Conservation (phyloP, 2,797 vertebrate genomes). For the Antrozous pallidus region DNA sequence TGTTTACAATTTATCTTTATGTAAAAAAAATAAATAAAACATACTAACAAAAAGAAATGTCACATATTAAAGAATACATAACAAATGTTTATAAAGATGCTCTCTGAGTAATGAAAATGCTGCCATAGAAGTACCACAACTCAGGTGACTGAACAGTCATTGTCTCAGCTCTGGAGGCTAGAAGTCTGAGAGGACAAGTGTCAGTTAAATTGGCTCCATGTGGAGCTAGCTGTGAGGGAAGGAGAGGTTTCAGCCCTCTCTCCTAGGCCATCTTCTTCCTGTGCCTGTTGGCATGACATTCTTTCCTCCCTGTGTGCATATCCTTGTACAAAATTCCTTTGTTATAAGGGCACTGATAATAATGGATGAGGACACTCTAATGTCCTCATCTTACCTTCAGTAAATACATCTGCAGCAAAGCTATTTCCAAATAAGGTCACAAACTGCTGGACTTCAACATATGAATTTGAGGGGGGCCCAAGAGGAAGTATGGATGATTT, state of each 20-base stretch:
- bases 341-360: not conserved
- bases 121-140: not conserved
- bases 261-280: not conserved
- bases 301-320: not conserved
- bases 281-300: not conserved
- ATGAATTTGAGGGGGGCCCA: not conserved
- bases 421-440: not conserved
- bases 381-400: not conserved
- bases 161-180: not conserved
- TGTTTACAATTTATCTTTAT: not conserved
- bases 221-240: not conserved
- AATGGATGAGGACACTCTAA: not conserved
- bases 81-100: not conserved
- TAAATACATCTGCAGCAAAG: not conserved
- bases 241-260: not conserved
- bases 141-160: too few species aligned
- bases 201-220: not conserved
- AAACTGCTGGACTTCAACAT: not conserved
- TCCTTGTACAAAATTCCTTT: not conserved
- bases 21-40: not conserved
- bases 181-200: not conserved
- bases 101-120: not conserved
- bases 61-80: not conserved
- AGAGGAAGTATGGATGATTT: not conserved
- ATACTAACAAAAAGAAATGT: not conserved